Conservation (phyloP, 2,797 vertebrate species). For the Numenius phaeopus region DNA sequence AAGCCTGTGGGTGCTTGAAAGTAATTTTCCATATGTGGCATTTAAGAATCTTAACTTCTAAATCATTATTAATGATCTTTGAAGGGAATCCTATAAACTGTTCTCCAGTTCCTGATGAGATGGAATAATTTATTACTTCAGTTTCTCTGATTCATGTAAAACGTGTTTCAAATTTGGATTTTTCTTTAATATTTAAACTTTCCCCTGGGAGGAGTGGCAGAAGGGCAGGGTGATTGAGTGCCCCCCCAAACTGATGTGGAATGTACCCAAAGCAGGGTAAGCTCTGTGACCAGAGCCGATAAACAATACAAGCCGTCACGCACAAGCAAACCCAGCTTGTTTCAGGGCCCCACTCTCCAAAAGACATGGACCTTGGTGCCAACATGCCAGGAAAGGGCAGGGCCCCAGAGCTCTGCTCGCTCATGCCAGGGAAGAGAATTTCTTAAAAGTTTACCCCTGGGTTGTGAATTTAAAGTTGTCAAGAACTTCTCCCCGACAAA, state of each 20-base stretch:
- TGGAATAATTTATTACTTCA: conserved; percentile 53
- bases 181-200: conserved; percentile 60
- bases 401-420: not conserved
- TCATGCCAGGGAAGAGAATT: not conserved
- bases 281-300: not conserved
- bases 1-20: not conserved
- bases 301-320: not conserved
- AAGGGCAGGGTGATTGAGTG: not conserved
- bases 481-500: not conserved
- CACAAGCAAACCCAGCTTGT: not conserved
- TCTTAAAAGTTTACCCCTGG: not conserved
- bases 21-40: not conserved
- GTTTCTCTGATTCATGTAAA: conserved; percentile 52
- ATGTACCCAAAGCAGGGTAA: not conserved
- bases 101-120: conserved; percentile 9
- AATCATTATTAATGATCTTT: conserved; percentile 20
- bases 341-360: not conserved
- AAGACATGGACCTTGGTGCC: rapidly evolving
- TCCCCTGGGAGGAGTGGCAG: not conserved
- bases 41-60: not conserved
- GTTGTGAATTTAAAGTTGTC: not conserved
- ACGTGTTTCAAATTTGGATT: conserved; percentile 28
- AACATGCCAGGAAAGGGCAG: not conserved
- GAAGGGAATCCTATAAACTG: not conserved
- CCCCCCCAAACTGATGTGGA: rapidly evolving